phyloP scores from a whole-genome alignment of 2,113 vertebrate genomes.

The Serinus canaria region DNA sequence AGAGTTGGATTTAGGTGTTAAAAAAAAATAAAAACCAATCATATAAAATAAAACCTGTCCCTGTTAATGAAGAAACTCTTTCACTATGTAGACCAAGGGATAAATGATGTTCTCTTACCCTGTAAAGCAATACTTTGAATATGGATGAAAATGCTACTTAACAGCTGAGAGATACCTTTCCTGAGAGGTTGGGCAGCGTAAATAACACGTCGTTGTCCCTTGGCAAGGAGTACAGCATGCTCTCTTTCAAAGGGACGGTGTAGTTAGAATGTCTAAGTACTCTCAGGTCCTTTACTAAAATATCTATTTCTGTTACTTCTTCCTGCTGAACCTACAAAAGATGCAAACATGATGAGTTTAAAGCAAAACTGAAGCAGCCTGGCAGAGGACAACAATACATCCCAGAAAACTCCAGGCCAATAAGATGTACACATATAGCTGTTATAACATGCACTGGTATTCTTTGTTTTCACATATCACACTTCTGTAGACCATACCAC shows the following conservation, averaged over 20 bases:
- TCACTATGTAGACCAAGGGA: neutral
- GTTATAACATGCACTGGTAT: neutral
- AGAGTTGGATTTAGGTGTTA: neutral
- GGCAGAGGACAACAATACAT: neutral
- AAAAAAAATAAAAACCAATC: neutral
- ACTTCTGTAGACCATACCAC: neutral
- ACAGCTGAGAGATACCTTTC: slow-evolving; percentile 74
- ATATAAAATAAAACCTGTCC: neutral
- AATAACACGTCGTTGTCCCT: slow-evolving; percentile 82
- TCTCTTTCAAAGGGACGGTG: slow-evolving; percentile 83
- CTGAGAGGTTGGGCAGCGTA: slow-evolving; percentile 79
- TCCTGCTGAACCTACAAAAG: slow-evolving; percentile 85
- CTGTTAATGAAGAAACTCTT: neutral
- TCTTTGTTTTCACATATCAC: neutral
- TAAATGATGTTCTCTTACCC: neutral
- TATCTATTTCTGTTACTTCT: slow-evolving; percentile 86
- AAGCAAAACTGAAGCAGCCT: neutral
- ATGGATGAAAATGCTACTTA: neutral
- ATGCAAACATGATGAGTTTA: neutral
- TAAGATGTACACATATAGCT: neutral
- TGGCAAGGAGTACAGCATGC: slow-evolving; percentile 85
- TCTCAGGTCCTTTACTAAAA: slow-evolving; percentile 84
- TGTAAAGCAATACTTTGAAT: neutral
- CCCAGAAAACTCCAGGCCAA: neutral
- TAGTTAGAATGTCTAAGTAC: slow-evolving; percentile 83